These are phyloP conservation scores for Galeopsomyia nigrocyanea DNA, from an alignment of 2,888 invertebrate species.

Conservation along the genomic window DNA sequence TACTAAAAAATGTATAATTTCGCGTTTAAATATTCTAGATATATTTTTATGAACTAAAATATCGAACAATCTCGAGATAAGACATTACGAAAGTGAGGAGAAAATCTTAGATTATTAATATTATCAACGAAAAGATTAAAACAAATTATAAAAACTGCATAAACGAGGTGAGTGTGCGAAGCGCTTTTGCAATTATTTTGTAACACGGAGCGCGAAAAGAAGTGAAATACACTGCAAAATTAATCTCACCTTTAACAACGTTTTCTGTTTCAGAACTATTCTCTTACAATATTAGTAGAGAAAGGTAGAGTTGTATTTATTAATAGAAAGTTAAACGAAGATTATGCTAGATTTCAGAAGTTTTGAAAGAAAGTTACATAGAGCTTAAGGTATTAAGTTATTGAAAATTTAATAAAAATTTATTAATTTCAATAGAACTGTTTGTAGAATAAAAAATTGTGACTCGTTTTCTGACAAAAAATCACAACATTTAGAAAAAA, in stretches of 20 bases:
- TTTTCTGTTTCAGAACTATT: conserved; percentile 48
- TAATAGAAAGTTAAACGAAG: conserved; percentile 15
- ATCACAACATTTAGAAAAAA: conserved; percentile 1
- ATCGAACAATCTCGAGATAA: no score
- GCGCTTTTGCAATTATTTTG: conserved; percentile 58
- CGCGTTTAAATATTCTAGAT: no score
- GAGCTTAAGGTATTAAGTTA: neutral
- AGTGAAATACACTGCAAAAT: conserved; percentile 56
- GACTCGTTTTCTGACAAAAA: neutral
- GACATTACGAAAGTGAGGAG: conserved; percentile 4
- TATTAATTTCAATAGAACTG: no score
- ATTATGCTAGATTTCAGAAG: conserved; percentile 17
- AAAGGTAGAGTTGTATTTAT: neutral
- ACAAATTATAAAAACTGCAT: conserved; percentile 42
- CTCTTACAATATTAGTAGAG: conserved; percentile 9
- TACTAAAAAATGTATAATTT: no score
- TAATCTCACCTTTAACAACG: conserved; percentile 62
- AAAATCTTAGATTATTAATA: conserved; percentile 22
- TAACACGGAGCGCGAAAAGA: conserved; percentile 54
- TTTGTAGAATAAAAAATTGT: no score
- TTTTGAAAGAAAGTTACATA: neutral
- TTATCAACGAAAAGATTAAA: conserved; percentile 48
- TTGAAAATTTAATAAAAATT: conserved; percentile 8
- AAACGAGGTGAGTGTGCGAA: conserved; percentile 57
- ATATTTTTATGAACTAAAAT: no score